Evolutionary conservation across 2,113 vertebrate species (phyloP), one percentile per base, ranked within the genome.

Genomic region (Oncorhynchus tshawytscha): DNA sequence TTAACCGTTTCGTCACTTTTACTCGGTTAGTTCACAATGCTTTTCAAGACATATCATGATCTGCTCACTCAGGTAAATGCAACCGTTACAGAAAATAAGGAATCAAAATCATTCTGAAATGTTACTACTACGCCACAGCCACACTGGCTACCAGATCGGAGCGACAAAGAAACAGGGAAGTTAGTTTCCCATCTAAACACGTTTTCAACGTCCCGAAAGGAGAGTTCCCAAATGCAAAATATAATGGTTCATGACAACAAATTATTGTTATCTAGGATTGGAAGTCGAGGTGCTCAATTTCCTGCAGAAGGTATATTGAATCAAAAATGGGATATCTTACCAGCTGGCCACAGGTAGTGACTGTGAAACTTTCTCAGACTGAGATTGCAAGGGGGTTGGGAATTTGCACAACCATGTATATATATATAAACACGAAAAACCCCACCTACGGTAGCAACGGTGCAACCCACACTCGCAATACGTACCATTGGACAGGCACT

Each of bases 381-480:
- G 77, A 76, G 77, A 5, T 74, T 81, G 57, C 68, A 85, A 85
- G 77, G 80, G 59, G 78, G 75, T 45, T 74, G 8, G 15, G 25
- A 24, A 31, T 2, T 70, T 18, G 3, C 39, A 45, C 74, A 39
- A 11, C 29, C 20, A 29, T 66, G 2, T 80, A 85, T 91, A 88
- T 77, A 9, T 29, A 31, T 31, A 29, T 29, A 29, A 3, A 1
- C 54, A 15, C 3, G 64, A 67, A 16, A 88, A 85, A 89, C 91
- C 79, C 74, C 92, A 91, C 92, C 92, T 91, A 34, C 34, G 1
- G 34, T 34, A 83, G 83, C 72, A 73, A 84, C 75, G 9, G 82
- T 18, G 48, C 87, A 67, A 75, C 87, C 86, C 87, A 79, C 3
- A 1, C 62, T 9, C 45, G 11, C 59, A 76, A 68, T 1, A 48